Conservation (phyloP, 2,797 vertebrate species). For the Pangasius djambal region DNA sequence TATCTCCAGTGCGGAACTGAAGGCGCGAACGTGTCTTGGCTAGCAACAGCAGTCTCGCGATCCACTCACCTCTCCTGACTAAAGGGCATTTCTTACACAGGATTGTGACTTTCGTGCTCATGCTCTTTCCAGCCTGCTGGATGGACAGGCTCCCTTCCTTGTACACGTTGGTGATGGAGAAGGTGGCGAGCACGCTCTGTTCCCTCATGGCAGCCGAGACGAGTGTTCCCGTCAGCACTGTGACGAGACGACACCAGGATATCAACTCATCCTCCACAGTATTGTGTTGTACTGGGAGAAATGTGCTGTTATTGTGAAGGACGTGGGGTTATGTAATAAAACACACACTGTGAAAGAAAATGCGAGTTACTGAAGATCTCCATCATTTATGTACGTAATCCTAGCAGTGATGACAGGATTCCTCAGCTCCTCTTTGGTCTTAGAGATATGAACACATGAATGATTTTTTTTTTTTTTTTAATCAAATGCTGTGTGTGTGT, state of each 20-base stretch:
- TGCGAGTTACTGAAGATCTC: not conserved
- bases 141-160: conserved; percentile 83
- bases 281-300: not conserved
- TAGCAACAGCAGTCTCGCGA: too few species aligned
- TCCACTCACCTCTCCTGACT: conserved; percentile 77
- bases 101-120: conserved; percentile 79
- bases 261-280: not conserved
- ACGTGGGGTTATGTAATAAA: not conserved
- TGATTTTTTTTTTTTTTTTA: too few species aligned
- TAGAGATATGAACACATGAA: not conserved
- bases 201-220: conserved; percentile 73
- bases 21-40: too few species aligned
- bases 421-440: not conserved
- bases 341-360: not conserved
- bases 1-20: too few species aligned
- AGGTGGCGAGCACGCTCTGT: conserved; percentile 76
- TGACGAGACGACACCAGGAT: conserved; percentile 11
- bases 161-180: conserved; percentile 82
- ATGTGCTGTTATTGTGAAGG: not conserved
- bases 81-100: conserved; percentile 85
- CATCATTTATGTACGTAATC: too few species aligned
- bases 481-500: too few species aligned
- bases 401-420: not conserved
- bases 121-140: conserved; percentile 84
- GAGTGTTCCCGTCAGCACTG: conserved; percentile 81